A percentile compares a stretch with the other conserved stretches of the same genome.
These are phyloP conservation scores for Aegotheles bennettii DNA, from an alignment of 2,113 vertebrate genomes.

Conservation along the genomic window DNA sequence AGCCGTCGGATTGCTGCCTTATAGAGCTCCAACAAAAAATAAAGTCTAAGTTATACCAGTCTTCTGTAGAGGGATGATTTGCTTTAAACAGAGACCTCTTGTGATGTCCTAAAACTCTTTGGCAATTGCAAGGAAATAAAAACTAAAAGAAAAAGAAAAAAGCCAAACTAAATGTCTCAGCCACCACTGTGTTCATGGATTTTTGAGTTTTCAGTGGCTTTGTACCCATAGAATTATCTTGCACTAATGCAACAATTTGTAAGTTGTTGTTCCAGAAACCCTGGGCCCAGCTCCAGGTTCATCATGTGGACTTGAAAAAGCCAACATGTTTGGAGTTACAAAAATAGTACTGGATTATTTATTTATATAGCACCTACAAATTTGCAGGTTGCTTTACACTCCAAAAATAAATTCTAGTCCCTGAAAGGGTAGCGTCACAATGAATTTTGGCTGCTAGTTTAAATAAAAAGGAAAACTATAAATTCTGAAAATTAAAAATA, in stretches of 20 bases:
- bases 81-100: neutral
- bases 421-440: neutral
- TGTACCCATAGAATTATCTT: neutral
- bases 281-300: neutral
- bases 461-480: neutral
- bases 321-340: neutral
- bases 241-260: neutral
- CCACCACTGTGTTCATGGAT: neutral
- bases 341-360: constrained; percentile 4
- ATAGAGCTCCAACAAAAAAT: neutral
- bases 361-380: constrained; percentile 33
- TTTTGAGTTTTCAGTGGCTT: neutral
- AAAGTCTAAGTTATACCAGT: neutral
- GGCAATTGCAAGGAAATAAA: neutral
- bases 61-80: neutral
- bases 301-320: constrained; percentile 6
- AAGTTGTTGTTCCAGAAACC: constrained; percentile 4
- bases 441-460: neutral
- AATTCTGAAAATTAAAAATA: neutral
- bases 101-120: neutral
- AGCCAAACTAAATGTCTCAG: neutral
- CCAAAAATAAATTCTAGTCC: neutral
- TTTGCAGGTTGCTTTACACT: constrained; percentile 19
- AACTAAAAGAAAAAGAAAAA: neutral
- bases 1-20: neutral